A percentile compares a stretch with the other conserved stretches of the same genome.
Evolutionary conservation across 2,888 invertebrate species (phyloP).

Genomic region (Mythimna ferrago): DNA sequence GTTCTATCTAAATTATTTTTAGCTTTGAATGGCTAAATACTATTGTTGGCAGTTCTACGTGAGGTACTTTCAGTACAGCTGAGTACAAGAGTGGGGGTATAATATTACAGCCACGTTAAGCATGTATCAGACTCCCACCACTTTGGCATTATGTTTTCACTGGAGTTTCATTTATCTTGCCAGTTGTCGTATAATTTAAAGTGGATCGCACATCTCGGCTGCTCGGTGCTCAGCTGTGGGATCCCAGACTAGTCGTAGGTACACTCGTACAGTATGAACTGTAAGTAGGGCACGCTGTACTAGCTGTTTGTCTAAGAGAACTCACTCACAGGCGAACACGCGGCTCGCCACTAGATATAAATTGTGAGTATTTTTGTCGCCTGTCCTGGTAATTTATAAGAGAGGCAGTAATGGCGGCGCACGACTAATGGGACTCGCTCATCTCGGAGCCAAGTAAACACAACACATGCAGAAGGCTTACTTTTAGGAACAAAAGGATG

Average conservation of each 20-base stretch:
- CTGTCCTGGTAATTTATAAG: constrained; percentile 46
- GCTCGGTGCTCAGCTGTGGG: background rate
- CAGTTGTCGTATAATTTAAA: constrained; percentile 6
- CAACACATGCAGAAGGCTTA: constrained; percentile 5
- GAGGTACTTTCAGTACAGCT: constrained; percentile 1
- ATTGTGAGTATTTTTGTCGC: constrained; percentile 61
- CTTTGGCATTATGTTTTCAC: constrained; percentile 8
- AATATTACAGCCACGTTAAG: background rate
- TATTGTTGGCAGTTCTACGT: constrained; percentile 1
- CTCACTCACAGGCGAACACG: background rate
- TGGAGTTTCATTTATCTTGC: constrained; percentile 11
- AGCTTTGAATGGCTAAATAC: background rate
- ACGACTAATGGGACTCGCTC: constrained; percentile 57
- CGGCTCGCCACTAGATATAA: background rate
- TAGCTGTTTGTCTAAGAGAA: constrained; percentile 8
- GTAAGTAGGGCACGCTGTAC: constrained; percentile 4
- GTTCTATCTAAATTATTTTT: background rate
- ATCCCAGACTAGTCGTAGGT: background rate
- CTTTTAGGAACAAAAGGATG: background rate
- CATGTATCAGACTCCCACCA: constrained; percentile 12
- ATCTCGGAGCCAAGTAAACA: constrained; percentile 53
- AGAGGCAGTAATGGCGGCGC: constrained; percentile 48
- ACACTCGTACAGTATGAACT: background rate
- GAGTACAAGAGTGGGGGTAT: background rate
- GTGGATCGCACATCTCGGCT: constrained; percentile 8